Evolutionary conservation across 2,888 invertebrate species (phyloP), one percentile per base, ranked within the genome.

Genomic region (Muschampia plurimacula): DNA sequence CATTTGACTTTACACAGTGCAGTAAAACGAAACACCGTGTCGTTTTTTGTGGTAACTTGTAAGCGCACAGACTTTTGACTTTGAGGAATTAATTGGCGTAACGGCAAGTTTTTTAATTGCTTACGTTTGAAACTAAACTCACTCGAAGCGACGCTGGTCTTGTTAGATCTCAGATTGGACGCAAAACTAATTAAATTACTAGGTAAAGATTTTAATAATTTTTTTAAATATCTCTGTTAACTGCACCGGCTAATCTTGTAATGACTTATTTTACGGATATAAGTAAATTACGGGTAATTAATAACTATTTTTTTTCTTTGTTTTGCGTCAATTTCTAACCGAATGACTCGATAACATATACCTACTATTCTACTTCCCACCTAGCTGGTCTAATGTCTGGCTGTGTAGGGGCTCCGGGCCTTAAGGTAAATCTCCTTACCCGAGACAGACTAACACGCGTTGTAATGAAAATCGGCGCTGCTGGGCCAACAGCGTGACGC

Each of bases 41-140:
- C 73, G 70, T 62, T 67, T 76, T 68, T 59, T 67, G 22, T 22
- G 22, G 22, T 22, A 22, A 22, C 85, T 86, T 81, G 82, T 84
- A 70, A 67, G 63, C 62, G 73, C 74, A 77, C 77, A 79, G 82
- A 86, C 82, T 89, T 89, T 90, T 91, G 90, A 89, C 91, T 92
- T 92, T 91, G 91, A 89, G 83, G 84, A 93, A 87, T 93, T 94
- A 93, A 93, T 93, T 93, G 86, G 87, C 93, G 93, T 89, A 86
- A 92, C 93, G 91, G 84, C 84, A 81, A 81, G 81, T 83, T 83
- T 86, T 79, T 90, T 90, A 91, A 91, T 92, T 89, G 86, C 85
- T 75, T 77, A 79, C 83, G 82, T 77, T 82, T 83, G 78, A 80
- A 84, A 82, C 82, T 80, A 79, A 83, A 81, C 81, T 83, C 83